Base-by-base conservation (phyloP, 2,113 vertebrate species). In the Asarcornis scutulata region DNA sequence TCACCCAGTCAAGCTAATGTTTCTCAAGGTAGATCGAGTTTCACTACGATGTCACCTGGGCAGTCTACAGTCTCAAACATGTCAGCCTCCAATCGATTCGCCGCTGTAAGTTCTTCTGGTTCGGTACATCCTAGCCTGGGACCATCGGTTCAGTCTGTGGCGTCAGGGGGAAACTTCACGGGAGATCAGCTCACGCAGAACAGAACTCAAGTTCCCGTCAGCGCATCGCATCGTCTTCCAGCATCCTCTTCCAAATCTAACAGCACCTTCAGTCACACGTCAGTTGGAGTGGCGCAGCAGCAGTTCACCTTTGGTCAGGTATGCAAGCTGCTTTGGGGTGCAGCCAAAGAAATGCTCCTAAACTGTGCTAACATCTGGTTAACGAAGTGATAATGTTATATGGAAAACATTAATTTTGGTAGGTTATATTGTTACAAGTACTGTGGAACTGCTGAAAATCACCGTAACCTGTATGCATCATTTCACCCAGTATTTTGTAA, bases 201-300 rank as follows among this genome's bases (percentile, higher is more conserved):
- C 94, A 98, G 98, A 94, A 97, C 98, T 90, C 99, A 99, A 36
- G 97, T 96, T 63, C 96, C 98, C 0, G 95, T 97, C 95, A 98
- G 96, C 5, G 97, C 97, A 1, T 98, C 98, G 2, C 99, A 99
- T 97, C 99, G 98, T 97, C 98, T 99, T 98, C 99, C 99, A 90
- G 98, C 98, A 87, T 97, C 98, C 77, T 98, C 98, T 96, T 99
- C 98, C 95, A 98, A 98, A 93, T 82, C 97, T 38, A 52, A 92
- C 84, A 97, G 98, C 96, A 97, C 98, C 88, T 98, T 98, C 32
- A 98, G 97, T 84, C 96, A 94, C 86, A 58, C 97, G 1, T 95
- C 98, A 59, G 76, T 88, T 85, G 84, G 97, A 86, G 97, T 97
- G 71, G 92, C 97, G 3, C 98, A 98, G 25, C 97, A 98, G 5